A percentile compares a stretch with the other conserved stretches of the same genome.
Evolutionary conservation across 2,888 invertebrate species (phyloP).

Genomic region (Hetaerina titia): DNA sequence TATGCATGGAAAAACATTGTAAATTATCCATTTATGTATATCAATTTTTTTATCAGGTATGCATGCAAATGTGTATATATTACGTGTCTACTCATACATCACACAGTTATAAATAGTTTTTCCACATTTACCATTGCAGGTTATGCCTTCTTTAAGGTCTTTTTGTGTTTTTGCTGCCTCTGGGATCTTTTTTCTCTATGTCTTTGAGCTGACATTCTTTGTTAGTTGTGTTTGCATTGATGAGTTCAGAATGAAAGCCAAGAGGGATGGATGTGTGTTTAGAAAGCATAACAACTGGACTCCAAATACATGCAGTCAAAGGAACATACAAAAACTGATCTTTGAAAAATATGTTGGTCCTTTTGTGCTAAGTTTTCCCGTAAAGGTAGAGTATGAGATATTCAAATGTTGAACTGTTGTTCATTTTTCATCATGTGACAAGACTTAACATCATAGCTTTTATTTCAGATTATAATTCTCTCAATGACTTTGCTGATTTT

Average conservation of each 20-base stretch:
- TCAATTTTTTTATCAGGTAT: too few species aligned
- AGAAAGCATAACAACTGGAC: conserved; percentile 74
- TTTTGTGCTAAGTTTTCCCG: conserved; percentile 75
- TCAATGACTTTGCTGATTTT: conserved; percentile 74
- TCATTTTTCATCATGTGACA: not conserved
- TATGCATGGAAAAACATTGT: not conserved
- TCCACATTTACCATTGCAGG: conserved; percentile 69
- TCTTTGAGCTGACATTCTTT: conserved; percentile 78
- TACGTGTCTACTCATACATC: too few species aligned
- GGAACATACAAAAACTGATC: conserved; percentile 75
- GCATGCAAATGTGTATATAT: too few species aligned
- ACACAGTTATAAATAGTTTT: too few species aligned
- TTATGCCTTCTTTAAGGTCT: conserved; percentile 78
- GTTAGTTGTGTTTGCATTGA: conserved; percentile 78
- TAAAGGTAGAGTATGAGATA: conserved; percentile 74
- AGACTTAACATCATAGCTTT: not conserved
- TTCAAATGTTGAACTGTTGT: not conserved
- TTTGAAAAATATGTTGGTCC: conserved; percentile 76
- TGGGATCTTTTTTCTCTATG: conserved; percentile 77
- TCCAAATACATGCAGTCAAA: conserved; percentile 77
- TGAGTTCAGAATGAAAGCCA: conserved; percentile 75
- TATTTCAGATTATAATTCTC: conserved; percentile 73
- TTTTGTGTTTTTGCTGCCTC: conserved; percentile 79
- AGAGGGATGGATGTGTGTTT: conserved; percentile 75
- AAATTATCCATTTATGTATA: too few species aligned